Evolutionary conservation across 2,113 vertebrate genomes (phyloP).

Genomic region (Peromyscus maniculatus): DNA sequence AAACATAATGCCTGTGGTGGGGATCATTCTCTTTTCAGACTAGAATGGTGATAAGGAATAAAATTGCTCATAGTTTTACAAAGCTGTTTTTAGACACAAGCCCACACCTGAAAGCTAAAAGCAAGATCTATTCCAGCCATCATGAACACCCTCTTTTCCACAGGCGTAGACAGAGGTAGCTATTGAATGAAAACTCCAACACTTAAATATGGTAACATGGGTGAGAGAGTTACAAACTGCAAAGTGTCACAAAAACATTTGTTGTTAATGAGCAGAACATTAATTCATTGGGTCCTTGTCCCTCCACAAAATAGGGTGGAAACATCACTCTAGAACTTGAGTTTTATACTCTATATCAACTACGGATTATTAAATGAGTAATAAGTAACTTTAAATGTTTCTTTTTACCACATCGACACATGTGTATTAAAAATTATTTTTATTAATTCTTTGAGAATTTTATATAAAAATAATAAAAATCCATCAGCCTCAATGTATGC

Average conservation of each 20-base stretch:
- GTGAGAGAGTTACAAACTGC: neutral
- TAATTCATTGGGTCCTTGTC: neutral
- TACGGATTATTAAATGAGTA: slow-evolving; percentile 21
- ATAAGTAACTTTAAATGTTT: neutral
- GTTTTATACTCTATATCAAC: slow-evolving; percentile 24
- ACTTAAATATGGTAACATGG: neutral
- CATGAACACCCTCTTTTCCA: too few relatives aligned
- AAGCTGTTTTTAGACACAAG: neutral
- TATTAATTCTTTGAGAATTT: neutral
- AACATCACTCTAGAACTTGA: neutral
- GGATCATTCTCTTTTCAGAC: neutral
- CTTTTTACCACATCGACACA: neutral
- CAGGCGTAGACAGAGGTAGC: neutral
- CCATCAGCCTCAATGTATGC: neutral
- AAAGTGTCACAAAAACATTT: neutral
- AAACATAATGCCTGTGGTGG: neutral
- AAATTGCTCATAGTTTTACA: neutral
- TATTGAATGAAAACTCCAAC: neutral
- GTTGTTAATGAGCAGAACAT: neutral
- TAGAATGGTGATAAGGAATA: neutral
- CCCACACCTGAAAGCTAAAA: neutral
- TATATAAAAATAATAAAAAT: neutral
- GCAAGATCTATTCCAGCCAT: neutral
- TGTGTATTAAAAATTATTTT: neutral
- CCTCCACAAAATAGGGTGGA: neutral